Percentiles rank a stretch among this genome's conserved stretches.
These are phyloP conservation scores for Crocidura indochinensis DNA, from an alignment of 2,797 vertebrate species.

Conservation along the genomic window DNA sequence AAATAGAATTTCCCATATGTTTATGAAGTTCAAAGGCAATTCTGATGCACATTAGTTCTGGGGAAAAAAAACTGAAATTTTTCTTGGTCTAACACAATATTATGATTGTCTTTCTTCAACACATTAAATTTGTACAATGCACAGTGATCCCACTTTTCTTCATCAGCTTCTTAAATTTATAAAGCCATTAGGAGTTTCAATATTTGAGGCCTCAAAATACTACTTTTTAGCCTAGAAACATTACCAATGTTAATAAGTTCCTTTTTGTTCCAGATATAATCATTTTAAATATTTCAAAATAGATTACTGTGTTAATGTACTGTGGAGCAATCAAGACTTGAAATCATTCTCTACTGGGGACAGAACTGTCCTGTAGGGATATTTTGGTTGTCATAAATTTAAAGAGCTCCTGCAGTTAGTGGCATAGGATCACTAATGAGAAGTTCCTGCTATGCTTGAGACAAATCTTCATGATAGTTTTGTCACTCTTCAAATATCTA, in stretches of 20 bases:
- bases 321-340: neutral
- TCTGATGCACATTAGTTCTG: neutral
- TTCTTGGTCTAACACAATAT: neutral
- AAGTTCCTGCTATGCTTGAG: conserved; percentile 10
- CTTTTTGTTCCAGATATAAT: neutral
- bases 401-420: neutral
- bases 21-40: neutral
- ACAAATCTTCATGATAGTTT: neutral
- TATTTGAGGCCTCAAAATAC: conserved; percentile 14
- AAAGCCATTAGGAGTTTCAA: neutral
- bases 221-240: conserved; percentile 37
- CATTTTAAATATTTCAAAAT: conserved; percentile 29
- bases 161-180: conserved; percentile 18
- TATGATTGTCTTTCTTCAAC: neutral
- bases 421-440: neutral
- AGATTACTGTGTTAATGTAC: neutral
- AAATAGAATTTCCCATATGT: neutral
- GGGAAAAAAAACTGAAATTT: neutral
- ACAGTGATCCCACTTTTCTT: neutral
- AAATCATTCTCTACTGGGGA: neutral
- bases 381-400: neutral
- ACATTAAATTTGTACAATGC: neutral
- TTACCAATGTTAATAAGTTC: conserved; percentile 14
- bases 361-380: neutral
- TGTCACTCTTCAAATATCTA: neutral